Evolutionary conservation across 1,140 invertebrate species (phyloP), one percentile per base, ranked within the genome.

Genomic region (Venturia canescens): DNA sequence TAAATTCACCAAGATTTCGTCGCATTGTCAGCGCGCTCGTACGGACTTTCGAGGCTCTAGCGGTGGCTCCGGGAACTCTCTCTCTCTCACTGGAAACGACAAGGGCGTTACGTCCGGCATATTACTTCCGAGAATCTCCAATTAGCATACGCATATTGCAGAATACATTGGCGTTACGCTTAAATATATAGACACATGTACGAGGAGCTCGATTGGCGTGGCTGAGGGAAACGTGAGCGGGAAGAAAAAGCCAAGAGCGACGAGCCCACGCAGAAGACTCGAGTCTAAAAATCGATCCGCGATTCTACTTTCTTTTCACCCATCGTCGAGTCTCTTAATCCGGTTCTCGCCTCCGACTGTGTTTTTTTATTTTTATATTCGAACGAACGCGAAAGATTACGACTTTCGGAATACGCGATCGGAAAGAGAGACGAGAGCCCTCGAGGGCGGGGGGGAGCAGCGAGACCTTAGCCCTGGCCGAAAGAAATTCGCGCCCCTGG

Each of bases 401-500:
- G 23, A 4, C 27, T 63, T 27, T 44, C 23, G 23, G 27, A 26
- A 3, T 63, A 21, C 13, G 7, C 38, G 38, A 44, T 11, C 38
- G 38, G 38, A 4, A 9, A 11, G 7, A 44, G 38, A 11, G 60
- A 5, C 13, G 60, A 4, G n/a, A 63, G n/a, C n/a, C n/a, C n/a
- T n/a, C n/a, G n/a, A n/a, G 60, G 60, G 9, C 21, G 66, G 27
- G 66, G 5, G 66, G 66, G 66, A 18, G 9, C 29, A 9, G 29
- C 27, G 5, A 66, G 26, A 7, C 26, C 63, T 69, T n/a, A 69
- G 26, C 66, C 66, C 66, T 69, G 29, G 29, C 29, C 66, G 27
- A 29, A 27, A 9, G 66, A 69, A 34, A 63, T 63, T 23, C 60
- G 66, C 66, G 66, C 66, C 66, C 66, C 66, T 31, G 66, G 66